A percentile compares a stretch with the other conserved stretches of the same genome.
These are phyloP conservation scores for Aldrovandia affinis DNA, from an alignment of 2,797 vertebrate species.

Conservation along the genomic window DNA sequence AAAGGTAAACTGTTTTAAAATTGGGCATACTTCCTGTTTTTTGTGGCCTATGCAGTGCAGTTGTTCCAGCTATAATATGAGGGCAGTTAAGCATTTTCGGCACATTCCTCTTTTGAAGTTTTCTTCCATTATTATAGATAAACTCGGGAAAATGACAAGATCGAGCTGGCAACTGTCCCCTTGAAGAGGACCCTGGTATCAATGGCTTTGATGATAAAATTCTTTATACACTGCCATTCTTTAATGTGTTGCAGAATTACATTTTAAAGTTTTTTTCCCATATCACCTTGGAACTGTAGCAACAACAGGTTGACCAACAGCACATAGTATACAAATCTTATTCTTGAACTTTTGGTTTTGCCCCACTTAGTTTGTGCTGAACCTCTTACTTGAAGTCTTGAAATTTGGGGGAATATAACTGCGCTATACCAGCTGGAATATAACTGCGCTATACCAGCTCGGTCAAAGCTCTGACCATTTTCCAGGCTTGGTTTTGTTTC, in stretches of 20 bases:
- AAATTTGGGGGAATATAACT: no score
- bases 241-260: background rate
- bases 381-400: background rate
- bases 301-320: background rate
- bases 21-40: background rate
- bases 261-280: background rate
- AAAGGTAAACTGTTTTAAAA: background rate
- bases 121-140: background rate
- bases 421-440: background rate
- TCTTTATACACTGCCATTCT: background rate
- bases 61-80: background rate
- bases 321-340: background rate
- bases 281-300: background rate
- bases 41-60: background rate
- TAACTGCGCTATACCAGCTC: no score
- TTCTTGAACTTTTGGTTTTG: background rate
- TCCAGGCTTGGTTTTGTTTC: background rate
- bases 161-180: slow-evolving; percentile 23
- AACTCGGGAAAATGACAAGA: background rate
- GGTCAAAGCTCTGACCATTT: background rate
- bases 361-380: background rate
- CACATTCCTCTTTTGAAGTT: background rate
- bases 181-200: slow-evolving; percentile 25
- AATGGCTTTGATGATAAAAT: background rate
- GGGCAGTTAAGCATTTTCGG: background rate